Evolutionary conservation across 2,888 invertebrate genomes (phyloP).

Genomic region (Thysanoteuthis rhombus): DNA sequence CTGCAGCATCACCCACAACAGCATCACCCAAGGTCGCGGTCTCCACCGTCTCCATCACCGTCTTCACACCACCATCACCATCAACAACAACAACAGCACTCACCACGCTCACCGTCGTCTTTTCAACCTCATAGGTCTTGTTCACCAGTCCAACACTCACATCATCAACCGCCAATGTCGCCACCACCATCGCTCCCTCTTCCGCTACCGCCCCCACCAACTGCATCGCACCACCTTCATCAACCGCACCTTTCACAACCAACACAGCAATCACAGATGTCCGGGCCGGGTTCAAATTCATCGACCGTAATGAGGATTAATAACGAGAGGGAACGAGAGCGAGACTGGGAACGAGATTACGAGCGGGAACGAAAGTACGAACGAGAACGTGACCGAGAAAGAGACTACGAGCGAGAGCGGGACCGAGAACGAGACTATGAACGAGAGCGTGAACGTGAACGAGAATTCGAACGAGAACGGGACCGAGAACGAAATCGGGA

Average conservation of each 20-base stretch:
- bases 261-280: background rate
- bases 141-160: background rate
- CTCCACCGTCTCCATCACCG: background rate
- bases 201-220: background rate
- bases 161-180: background rate
- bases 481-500: background rate
- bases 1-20: background rate
- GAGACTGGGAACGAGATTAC: background rate
- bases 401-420: background rate
- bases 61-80: background rate
- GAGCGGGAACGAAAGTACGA: background rate
- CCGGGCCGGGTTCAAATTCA: background rate
- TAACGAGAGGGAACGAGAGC: background rate
- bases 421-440: background rate
- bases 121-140: background rate
- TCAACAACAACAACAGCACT: background rate
- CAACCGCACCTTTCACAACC: background rate
- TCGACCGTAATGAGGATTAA: background rate
- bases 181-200: background rate
- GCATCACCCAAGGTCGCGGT: background rate
- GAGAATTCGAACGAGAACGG: no score
- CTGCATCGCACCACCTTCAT: background rate
- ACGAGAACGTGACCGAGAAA: background rate
- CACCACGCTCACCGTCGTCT: background rate
- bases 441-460: background rate